Evolutionary conservation across 2,113 vertebrate species (phyloP).

Genomic region (Leucoraja erinaceus): DNA sequence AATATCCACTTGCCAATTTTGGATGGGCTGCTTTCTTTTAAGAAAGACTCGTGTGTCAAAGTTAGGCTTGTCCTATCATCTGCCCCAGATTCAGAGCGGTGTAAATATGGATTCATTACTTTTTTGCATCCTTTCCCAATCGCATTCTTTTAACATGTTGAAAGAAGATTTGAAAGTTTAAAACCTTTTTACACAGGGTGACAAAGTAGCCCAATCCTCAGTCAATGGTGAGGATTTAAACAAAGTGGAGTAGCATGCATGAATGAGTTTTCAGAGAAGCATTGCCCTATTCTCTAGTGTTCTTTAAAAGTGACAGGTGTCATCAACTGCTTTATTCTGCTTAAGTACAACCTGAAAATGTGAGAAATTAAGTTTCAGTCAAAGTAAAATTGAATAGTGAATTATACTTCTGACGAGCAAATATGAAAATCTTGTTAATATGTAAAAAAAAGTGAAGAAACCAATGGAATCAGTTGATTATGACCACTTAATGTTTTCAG

Average conservation of each 20-base stretch:
- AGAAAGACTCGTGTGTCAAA: not conserved
- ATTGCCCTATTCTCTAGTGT: constrained; percentile 26
- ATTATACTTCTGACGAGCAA: constrained; percentile 14
- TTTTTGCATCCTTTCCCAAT: constrained; percentile 23
- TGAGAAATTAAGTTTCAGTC: constrained; percentile 24
- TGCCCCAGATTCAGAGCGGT: not conserved
- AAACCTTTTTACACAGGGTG: not conserved
- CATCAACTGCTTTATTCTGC: not conserved
- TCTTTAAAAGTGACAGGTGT: constrained; percentile 18
- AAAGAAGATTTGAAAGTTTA: not conserved
- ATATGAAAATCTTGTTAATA: constrained; percentile 32
- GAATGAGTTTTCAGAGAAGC: not conserved
- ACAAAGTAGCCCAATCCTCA: not conserved
- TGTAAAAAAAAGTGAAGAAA: constrained; percentile 15
- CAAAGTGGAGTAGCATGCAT: not conserved
- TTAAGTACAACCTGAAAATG: not conserved
- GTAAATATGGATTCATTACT: not conserved
- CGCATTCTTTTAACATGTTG: constrained; percentile 5
- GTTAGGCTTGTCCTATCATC: not conserved
- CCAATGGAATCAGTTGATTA: constrained; percentile 31
- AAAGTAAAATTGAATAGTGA: constrained; percentile 26
- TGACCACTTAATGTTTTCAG: constrained; percentile 36
- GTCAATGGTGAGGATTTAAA: not conserved
- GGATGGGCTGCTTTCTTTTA: not conserved
- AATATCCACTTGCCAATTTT: not conserved